Percentiles rank a stretch among this genome's conserved stretches.
phyloP scores from a whole-genome alignment of 1,140 invertebrate species.

The Aphelenchoides avenae region DNA sequence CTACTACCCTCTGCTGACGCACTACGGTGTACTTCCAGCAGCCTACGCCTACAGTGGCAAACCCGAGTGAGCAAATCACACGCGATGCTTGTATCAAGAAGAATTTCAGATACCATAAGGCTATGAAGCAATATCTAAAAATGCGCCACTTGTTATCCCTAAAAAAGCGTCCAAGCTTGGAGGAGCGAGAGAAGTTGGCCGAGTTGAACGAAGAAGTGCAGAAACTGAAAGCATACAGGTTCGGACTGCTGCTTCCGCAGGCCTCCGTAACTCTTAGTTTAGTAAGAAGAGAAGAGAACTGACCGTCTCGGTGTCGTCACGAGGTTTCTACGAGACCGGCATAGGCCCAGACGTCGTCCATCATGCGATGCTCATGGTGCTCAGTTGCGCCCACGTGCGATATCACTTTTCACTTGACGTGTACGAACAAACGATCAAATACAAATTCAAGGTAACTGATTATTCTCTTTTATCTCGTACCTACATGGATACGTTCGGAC shows the following conservation, averaged over 20 bases:
- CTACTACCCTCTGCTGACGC: slow-evolving; percentile 76
- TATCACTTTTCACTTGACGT: slow-evolving; percentile 84
- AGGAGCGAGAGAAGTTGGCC: slow-evolving; percentile 82
- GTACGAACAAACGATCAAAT: slow-evolving; percentile 73
- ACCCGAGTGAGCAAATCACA: slow-evolving; percentile 68
- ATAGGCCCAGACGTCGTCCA: slow-evolving; percentile 92
- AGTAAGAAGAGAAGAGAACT: slow-evolving; percentile 65
- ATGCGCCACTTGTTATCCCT: slow-evolving; percentile 88
- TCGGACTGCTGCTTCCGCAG: neutral
- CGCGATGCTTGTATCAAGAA: slow-evolving; percentile 5
- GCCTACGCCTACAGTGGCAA: slow-evolving; percentile 91
- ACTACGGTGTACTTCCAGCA: slow-evolving; percentile 80
- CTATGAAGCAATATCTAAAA: slow-evolving; percentile 91
- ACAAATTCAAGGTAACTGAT: slow-evolving; percentile 80
- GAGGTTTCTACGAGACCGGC: slow-evolving; percentile 84
- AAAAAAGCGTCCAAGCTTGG: slow-evolving; percentile 85
- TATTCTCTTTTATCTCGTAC: too few relatives aligned
- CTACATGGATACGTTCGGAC: too few relatives aligned
- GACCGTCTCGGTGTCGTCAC: slow-evolving; percentile 77
- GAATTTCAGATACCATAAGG: slow-evolving; percentile 77
- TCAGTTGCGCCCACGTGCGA: slow-evolving; percentile 82
- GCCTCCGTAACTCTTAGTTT: too few relatives aligned
- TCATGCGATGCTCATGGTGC: slow-evolving; percentile 89
- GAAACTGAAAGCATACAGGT: slow-evolving; percentile 68
- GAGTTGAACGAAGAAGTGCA: slow-evolving; percentile 73